Conservation (phyloP, 2,797 vertebrate genomes). For the Rhinatrema bivittatum region DNA sequence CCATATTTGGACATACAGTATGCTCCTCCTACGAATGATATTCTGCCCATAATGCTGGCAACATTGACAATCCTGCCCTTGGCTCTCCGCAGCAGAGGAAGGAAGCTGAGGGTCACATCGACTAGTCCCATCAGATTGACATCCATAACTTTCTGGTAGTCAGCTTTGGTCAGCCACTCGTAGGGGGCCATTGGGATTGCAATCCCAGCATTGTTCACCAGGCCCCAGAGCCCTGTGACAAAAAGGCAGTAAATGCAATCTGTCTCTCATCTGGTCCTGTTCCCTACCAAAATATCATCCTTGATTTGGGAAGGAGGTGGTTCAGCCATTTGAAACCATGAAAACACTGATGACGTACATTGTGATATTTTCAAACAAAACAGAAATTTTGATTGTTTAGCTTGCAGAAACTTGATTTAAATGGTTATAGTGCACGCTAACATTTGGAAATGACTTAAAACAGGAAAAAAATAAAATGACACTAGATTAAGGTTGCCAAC, state of each 20-base stretch:
- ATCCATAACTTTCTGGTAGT: constrained; percentile 57
- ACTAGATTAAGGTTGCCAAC: no score
- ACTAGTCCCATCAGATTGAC: constrained; percentile 72
- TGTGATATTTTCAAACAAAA: no score
- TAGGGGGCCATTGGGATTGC: constrained; percentile 69
- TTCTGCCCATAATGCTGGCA: constrained; percentile 64
- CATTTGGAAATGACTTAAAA: no score
- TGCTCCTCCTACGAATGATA: constrained; percentile 66
- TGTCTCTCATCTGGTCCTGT: no score
- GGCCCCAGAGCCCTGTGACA: constrained; percentile 66
- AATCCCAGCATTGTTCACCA: constrained; percentile 74
- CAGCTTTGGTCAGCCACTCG: constrained; percentile 72
- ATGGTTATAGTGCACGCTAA: no score
- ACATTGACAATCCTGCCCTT: constrained; percentile 67
- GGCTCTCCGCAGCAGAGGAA: constrained; percentile 66
- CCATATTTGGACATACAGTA: constrained; percentile 76
- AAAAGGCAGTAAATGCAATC: neutral
- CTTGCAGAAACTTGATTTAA: no score
- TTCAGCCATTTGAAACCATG: no score
- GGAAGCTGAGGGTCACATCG: constrained; percentile 61
- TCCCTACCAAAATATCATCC: no score
- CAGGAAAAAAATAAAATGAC: no score
- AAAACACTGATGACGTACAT: no score
- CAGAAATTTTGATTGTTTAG: no score
- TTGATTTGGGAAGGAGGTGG: no score